These are phyloP conservation scores for Halocaridina rubra DNA, from an alignment of 2,888 invertebrate genomes.

Conservation along the genomic window DNA sequence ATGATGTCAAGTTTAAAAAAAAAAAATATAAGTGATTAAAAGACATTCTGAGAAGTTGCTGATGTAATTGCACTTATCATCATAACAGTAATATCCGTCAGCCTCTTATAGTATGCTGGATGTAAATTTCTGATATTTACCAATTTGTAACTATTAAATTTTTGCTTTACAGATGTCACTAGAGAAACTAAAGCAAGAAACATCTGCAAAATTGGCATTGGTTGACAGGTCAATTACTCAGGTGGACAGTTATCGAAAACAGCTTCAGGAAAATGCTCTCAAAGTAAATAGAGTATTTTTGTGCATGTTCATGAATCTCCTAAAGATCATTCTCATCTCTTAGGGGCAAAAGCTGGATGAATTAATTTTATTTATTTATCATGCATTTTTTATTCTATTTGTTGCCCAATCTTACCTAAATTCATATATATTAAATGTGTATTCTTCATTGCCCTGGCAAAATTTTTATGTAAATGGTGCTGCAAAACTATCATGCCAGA, in stretches of 20 bases:
- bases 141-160: no score
- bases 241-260: constrained; percentile 20
- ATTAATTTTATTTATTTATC: no score
- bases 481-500: background rate
- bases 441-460: background rate
- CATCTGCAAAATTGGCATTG: constrained; percentile 35
- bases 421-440: background rate
- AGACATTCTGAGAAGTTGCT: background rate
- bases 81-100: background rate
- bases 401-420: background rate
- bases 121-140: no score
- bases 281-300: constrained; percentile 4
- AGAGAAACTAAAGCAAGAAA: constrained; percentile 24
- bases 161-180: constrained; percentile 35
- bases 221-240: constrained; percentile 17
- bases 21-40: background rate
- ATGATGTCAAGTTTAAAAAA: background rate
- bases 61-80: background rate
- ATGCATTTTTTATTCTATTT: background rate
- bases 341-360: no score
- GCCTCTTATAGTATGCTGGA: no score
- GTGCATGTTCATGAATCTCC: no score
- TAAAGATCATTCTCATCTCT: no score
- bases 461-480: background rate
- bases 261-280: constrained; percentile 36